Evolutionary conservation across 1,140 invertebrate species (phyloP), one percentile per base, ranked within the genome.

Genomic region (Lanistes nyassanus): DNA sequence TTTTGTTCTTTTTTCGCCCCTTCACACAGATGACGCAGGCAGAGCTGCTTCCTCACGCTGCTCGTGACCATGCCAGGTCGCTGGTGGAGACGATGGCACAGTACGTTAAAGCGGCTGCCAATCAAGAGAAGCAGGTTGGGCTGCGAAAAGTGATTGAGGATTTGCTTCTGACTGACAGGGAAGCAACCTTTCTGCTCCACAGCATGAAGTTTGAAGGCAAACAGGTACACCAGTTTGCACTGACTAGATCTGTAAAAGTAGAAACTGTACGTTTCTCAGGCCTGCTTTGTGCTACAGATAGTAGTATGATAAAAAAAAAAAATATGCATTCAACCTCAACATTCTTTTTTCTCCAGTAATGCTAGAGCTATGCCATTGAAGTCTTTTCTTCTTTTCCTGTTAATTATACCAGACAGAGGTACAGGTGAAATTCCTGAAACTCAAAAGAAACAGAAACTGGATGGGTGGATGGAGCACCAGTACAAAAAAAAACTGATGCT

Each of bases 131-230:
- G 11, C 70, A 62, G 56, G 21, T 42, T 13, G 9, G n/a, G 34
- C 53, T 72, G 70, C 53, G 51, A 2, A n/a, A 29, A 21, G 42
- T n/a, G 9, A 55, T 72, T 53, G 70, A 72, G n/a, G 56, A 60
- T 37, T 21, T 72, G 26, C 36, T 72, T n/a, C 55, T 21, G 36
- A 4, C 34, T n/a, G n/a, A 42, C 1, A 34, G 51, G 23, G 55
- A 26, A 0, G 9, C 9, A 23, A 37, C 53, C 2, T 72, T 60
- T 72, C 1, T 72, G 29, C 51, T 72, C 23, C 37, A 62, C 53
- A 37, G 55, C 70, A 72, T 62, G 70, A 72, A 72, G 34, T 72
- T 72, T 62, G 70, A 72, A 21, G 70, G 70, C 31, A 72, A 72
- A 62, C 70, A 72, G 70, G 70, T 72, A 56, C 29, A 5, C 23